Evolutionary conservation across 2,888 invertebrate genomes (phyloP), one percentile per base, ranked within the genome.

Genomic region (Tuta absoluta): DNA sequence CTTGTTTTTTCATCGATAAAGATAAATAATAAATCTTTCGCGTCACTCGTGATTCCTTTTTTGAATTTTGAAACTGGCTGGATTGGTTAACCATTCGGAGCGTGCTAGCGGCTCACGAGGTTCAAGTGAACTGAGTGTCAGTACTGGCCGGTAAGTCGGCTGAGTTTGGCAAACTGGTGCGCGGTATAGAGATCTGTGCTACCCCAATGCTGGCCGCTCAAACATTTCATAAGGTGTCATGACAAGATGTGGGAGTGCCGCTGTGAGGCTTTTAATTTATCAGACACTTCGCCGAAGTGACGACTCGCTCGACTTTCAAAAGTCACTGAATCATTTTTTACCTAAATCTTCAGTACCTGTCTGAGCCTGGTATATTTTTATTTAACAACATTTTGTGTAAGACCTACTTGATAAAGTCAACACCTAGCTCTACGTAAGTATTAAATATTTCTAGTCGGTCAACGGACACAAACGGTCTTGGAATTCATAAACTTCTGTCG

Each of bases 21-120:
- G 74, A 76, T 74, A 71, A 68, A 63, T 69, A 74, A 76, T 74
- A 71, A 68, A 63, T 69, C 51, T 49, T 58, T 28, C 67, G 67
- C 73, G 56, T 58, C 67, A 64, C 66, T 66, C 45, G 23, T 23
- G 69, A 63, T 73, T 69, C 69, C 68, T 69, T 74, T 73, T 73
- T 73, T 68, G 69, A 72, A 77, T 75, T 73, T 56, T 41, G 53
- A 51, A 33, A 59, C 45, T 53, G 23, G 59, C 17, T 58, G 33
- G 49, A 11, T 33, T 33, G 65, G 63, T 65, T 66, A 56, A 63
- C 45, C 58, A 65, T 73, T 78, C 73, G 78, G 75, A 78, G 79
- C 89, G 89, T 89, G 88, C 80, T 79, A 77, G 67, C 87, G 69
- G 77, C 71, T 68, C 86, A 83, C 83, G 77, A 73, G 84, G 80